phyloP scores from a whole-genome alignment of 2,797 vertebrate species.

The Anguilla anguilla region DNA sequence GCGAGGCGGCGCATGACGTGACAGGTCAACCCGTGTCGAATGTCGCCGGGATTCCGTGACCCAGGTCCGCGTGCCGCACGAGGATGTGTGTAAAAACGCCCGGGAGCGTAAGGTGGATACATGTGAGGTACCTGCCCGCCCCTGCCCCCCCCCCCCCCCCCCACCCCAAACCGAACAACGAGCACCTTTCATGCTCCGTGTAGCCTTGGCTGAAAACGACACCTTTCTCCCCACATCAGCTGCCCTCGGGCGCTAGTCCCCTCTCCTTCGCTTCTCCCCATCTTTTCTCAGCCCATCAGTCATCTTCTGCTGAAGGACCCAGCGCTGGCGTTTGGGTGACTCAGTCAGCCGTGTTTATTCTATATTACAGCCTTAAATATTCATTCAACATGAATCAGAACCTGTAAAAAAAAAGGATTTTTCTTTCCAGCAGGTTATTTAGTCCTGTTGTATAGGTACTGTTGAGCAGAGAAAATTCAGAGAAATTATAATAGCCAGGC shows the following conservation, averaged over 20 bases:
- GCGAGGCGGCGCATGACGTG: conserved; percentile 47
- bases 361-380: conserved; percentile 12
- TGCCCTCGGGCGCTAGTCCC: conserved; percentile 35
- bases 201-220: conserved; percentile 53
- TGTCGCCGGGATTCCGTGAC: conserved; percentile 49
- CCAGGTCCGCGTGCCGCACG: conserved; percentile 35
- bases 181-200: conserved; percentile 58
- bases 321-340: background rate
- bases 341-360: conserved; percentile 10
- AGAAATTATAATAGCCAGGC: no score
- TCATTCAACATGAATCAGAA: background rate
- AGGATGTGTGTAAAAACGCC: conserved; percentile 27
- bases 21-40: conserved; percentile 53
- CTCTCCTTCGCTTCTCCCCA: conserved; percentile 24
- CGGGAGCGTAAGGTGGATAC: conserved; percentile 42
- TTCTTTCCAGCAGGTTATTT: background rate
- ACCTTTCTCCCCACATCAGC: conserved; percentile 38
- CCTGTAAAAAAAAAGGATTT: background rate
- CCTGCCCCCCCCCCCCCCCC: no score
- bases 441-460: background rate
- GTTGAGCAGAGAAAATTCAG: no score
- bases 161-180: conserved; percentile 46
- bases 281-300: conserved; percentile 39
- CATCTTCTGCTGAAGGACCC: conserved; percentile 14
- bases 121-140: conserved; percentile 40